Percentiles rank a stretch among this genome's conserved stretches.
Evolutionary conservation across 1,140 invertebrate species (phyloP).

Genomic region (Drosophila obscura): DNA sequence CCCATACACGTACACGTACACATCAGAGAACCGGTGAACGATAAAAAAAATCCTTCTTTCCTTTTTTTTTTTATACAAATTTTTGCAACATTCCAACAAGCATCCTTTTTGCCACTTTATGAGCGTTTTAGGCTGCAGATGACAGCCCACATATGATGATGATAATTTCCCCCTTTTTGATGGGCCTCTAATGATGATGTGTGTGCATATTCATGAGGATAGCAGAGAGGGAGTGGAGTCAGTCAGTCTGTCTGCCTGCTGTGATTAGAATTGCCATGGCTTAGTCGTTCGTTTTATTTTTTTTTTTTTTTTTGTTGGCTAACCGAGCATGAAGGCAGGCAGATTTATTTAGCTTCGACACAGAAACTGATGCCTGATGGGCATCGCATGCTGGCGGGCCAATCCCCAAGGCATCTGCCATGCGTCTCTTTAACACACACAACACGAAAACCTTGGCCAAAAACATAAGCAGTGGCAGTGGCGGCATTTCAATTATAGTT

Average conservation of each 20-base stretch:
- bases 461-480: conserved; percentile 44
- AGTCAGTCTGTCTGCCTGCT: background rate
- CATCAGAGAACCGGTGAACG: conserved; percentile 36
- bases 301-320: conserved; percentile 17
- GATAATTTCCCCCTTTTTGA: conserved; percentile 45
- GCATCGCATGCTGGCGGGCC: conserved; percentile 37
- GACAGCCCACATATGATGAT: conserved; percentile 28
- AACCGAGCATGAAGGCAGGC: conserved; percentile 78
- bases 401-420: conserved; percentile 35
- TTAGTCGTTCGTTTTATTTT: background rate
- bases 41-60: conserved; percentile 43
- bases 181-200: conserved; percentile 56
- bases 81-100: conserved; percentile 46
- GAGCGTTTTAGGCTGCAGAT: conserved; percentile 42
- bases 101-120: conserved; percentile 60
- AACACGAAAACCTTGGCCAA: conserved; percentile 54
- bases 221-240: conserved; percentile 16
- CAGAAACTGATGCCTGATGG: conserved; percentile 18
- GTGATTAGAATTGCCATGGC: conserved; percentile 41
- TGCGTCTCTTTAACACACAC: conserved; percentile 38
- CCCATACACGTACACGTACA: too few species aligned
- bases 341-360: conserved; percentile 73
- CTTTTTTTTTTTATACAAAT: conserved; percentile 56
- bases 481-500: conserved; percentile 70
- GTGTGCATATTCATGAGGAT: conserved; percentile 36